These are phyloP conservation scores for Lepidonotus clava DNA, from an alignment of 2,888 invertebrate genomes.

Conservation along the genomic window DNA sequence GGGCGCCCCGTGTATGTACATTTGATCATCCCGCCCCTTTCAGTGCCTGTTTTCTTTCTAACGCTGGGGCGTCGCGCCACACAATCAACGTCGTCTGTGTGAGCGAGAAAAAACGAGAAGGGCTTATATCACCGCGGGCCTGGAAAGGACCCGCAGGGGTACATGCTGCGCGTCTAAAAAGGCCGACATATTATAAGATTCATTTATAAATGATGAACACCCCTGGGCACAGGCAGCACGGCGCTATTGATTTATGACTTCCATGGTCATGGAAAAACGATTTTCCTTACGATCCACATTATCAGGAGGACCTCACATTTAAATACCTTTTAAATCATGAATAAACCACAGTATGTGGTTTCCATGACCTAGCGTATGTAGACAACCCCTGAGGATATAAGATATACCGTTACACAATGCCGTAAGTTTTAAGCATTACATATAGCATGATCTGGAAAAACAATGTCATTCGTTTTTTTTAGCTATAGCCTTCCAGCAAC, in stretches of 20 bases:
- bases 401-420: too few relatives aligned
- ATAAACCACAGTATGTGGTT: too few relatives aligned
- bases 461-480: too few relatives aligned
- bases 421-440: too few relatives aligned
- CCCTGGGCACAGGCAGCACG: background rate
- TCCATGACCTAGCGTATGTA: too few relatives aligned
- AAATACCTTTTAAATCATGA: too few relatives aligned
- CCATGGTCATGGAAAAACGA: background rate
- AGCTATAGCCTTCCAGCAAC: too few relatives aligned
- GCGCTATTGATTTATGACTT: background rate
- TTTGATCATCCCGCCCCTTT: conserved; percentile 4
- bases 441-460: too few relatives aligned
- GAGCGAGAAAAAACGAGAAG: background rate
- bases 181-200: background rate
- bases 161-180: background rate
- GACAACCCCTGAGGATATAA: too few relatives aligned
- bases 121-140: background rate
- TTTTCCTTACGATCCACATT: too few relatives aligned
- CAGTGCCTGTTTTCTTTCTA: background rate
- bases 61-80: background rate
- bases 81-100: background rate
- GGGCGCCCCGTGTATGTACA: conserved; percentile 4
- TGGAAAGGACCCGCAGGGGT: background rate
- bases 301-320: too few relatives aligned
- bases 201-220: background rate